Percentiles rank a stretch among this genome's conserved stretches.
Conservation (phyloP, 2,888 invertebrate genomes). For the Phalera bucephala region DNA sequence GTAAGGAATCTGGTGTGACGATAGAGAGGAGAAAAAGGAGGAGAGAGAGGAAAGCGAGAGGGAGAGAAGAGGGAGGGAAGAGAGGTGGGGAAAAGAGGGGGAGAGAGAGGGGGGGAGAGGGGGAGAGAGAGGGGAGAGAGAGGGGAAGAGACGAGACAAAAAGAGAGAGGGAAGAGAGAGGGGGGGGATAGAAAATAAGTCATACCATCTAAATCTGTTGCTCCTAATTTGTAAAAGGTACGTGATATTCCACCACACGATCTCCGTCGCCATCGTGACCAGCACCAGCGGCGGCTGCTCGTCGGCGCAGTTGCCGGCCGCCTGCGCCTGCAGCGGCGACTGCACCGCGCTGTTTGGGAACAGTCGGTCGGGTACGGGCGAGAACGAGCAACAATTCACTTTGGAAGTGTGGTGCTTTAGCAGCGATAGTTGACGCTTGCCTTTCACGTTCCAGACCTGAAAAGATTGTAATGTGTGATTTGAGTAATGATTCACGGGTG, state of each 20-base stretch:
- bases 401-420: constrained; percentile 79
- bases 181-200: too few species aligned
- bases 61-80: too few species aligned
- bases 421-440: constrained; percentile 56
- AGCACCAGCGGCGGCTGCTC: constrained; percentile 72
- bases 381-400: constrained; percentile 79
- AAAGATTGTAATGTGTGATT: too few species aligned
- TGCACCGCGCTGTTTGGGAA: constrained; percentile 38
- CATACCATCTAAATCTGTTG: constrained; percentile 15
- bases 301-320: constrained; percentile 32
- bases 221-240: constrained; percentile 51
- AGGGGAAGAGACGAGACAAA: too few species aligned
- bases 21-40: too few species aligned
- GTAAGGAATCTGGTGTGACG: too few species aligned
- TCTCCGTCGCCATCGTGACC: constrained; percentile 81
- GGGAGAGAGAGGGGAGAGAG: too few species aligned
- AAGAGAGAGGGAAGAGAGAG: too few species aligned
- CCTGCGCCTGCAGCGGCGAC: constrained; percentile 14
- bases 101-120: too few species aligned
- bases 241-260: constrained; percentile 83
- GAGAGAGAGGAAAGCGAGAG: too few species aligned
- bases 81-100: too few species aligned
- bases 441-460: constrained; percentile 77
- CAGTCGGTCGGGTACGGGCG: constrained; percentile 68
- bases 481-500: too few species aligned